These are phyloP conservation scores for Monopterus albus DNA, from an alignment of 2,113 vertebrate species.

Conservation along the genomic window DNA sequence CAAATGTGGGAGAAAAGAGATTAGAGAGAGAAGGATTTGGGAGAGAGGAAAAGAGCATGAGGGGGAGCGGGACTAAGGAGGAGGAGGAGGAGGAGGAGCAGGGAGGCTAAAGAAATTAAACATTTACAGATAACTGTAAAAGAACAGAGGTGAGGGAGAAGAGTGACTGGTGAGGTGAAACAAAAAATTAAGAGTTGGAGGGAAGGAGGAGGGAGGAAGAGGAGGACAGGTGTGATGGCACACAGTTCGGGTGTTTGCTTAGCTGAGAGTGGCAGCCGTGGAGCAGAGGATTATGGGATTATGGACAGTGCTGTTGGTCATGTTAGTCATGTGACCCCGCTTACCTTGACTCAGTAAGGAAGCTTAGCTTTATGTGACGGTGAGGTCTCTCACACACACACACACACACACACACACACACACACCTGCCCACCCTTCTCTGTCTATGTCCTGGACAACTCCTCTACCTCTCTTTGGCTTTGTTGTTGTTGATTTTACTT, in stretches of 20 bases:
- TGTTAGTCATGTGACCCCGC: constrained; percentile 78
- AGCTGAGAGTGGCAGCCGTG: constrained; percentile 55
- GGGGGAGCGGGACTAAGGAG: neutral
- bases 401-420: constrained; percentile 12
- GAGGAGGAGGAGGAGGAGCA: neutral
- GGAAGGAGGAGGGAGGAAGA: neutral
- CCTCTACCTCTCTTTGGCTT: constrained; percentile 14
- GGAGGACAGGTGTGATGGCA: constrained; percentile 63
- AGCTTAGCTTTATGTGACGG: constrained; percentile 78
- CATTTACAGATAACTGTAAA: constrained; percentile 8
- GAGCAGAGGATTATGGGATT: constrained; percentile 82
- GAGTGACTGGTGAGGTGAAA: neutral
- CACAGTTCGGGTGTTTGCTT: constrained; percentile 65
- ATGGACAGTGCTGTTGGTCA: constrained; percentile 70
- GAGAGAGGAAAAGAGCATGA: neutral
- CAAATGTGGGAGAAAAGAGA: constrained; percentile 49
- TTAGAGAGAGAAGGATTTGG: constrained; percentile 56
- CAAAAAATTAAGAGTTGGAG: neutral
- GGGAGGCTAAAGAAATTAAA: neutral
- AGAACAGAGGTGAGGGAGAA: neutral
- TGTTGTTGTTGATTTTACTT: neutral
- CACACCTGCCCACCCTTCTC: constrained; percentile 35
- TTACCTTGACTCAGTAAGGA: constrained; percentile 70
- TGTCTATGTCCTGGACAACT: constrained; percentile 24
- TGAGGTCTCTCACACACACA: constrained; percentile 44